Percentiles rank a stretch among this genome's conserved stretches.
phyloP scores from a whole-genome alignment of 2,797 vertebrate species.

The Discoglossus pictus region DNA sequence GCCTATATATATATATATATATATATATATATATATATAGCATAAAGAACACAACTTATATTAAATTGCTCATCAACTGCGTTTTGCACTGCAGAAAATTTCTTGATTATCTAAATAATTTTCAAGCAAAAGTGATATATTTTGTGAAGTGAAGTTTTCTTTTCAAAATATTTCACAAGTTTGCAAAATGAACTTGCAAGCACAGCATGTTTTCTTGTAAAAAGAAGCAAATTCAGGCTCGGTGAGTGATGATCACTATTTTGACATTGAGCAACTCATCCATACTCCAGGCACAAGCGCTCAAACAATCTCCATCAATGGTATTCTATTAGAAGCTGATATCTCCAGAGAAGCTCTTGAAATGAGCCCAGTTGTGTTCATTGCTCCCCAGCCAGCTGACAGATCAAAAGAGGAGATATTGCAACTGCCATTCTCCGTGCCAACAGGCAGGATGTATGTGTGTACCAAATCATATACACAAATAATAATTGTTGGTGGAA shows the following conservation, averaged over 20 bases:
- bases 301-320: conserved; percentile 60
- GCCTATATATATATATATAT: no score
- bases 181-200: conserved; percentile 28
- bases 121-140: no score
- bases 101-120: no score
- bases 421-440: conserved; percentile 57
- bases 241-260: conserved; percentile 53
- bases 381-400: conserved; percentile 54
- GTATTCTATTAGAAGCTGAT: conserved; percentile 57
- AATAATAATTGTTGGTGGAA: conserved; percentile 28
- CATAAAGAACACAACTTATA: no score
- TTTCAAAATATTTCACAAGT: conserved; percentile 48
- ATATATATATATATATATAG: no score
- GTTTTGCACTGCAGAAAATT: no score
- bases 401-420: conserved; percentile 60
- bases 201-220: conserved; percentile 39
- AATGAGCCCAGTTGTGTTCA: conserved; percentile 57
- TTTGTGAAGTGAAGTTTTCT: conserved; percentile 36
- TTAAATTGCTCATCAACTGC: no score
- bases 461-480: conserved; percentile 9
- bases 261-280: conserved; percentile 65
- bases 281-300: conserved; percentile 56
- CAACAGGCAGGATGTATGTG: conserved; percentile 50
- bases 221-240: conserved; percentile 48
- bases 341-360: conserved; percentile 55